phyloP scores from a whole-genome alignment of 2,797 vertebrate genomes.

The Threskiornis aethiopicus region DNA sequence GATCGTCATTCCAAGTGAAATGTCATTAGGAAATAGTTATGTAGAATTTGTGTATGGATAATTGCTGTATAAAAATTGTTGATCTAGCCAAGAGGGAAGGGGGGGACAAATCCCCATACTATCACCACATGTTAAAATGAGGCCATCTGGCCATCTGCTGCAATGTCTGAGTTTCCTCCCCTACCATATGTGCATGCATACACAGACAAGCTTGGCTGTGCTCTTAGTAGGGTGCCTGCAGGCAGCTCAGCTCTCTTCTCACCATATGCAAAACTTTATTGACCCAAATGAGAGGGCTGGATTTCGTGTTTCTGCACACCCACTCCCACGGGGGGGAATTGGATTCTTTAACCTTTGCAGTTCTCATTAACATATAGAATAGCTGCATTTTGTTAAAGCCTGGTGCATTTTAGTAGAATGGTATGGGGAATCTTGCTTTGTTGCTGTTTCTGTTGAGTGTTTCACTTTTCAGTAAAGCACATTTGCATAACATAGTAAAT shows the following conservation, averaged over 20 bases:
- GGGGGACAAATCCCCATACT: not conserved
- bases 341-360: not conserved
- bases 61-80: not conserved
- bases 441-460: not conserved
- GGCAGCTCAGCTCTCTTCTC: not conserved
- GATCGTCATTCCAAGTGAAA: not conserved
- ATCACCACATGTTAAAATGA: not conserved
- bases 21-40: not conserved
- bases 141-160: not conserved
- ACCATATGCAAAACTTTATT: not conserved
- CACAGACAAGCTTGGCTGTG: not conserved
- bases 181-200: not conserved
- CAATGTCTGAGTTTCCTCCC: not conserved
- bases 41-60: not conserved
- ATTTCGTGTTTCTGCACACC: not conserved
- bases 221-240: not conserved
- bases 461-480: not conserved
- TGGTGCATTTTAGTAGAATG: not conserved
- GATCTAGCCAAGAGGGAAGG: not conserved
- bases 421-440: not conserved
- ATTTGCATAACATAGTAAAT: not conserved
- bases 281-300: not conserved
- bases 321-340: accelerated
- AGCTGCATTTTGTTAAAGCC: not conserved
- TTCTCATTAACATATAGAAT: not conserved